Percentiles rank a stretch among this genome's conserved stretches.
phyloP scores from a whole-genome alignment of 2,113 vertebrate genomes.

The Oreochromis niloticus region DNA sequence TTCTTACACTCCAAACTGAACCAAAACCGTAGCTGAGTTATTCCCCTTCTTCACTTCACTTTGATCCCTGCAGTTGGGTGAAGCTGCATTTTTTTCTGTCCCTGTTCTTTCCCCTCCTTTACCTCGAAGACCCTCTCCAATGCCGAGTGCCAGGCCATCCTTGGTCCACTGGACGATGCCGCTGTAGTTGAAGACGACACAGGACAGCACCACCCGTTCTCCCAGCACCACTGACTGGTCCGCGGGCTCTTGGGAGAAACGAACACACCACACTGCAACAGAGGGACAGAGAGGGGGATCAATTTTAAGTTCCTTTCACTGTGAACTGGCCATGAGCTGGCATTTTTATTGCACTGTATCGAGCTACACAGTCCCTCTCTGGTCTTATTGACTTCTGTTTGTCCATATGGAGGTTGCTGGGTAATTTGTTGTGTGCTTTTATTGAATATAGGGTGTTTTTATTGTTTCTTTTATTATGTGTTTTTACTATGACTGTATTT shows the following conservation, averaged over 20 bases:
- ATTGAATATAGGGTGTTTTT: constrained; percentile 28
- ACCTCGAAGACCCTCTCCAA: constrained; percentile 91
- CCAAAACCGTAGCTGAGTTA: constrained; percentile 14
- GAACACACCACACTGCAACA: constrained; percentile 71
- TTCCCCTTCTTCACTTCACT: constrained; percentile 14
- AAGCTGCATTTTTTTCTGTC: background rate
- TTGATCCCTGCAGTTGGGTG: constrained; percentile 19
- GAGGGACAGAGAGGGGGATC: constrained; percentile 14
- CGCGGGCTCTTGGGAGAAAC: constrained; percentile 89
- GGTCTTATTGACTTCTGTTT: constrained; percentile 20
- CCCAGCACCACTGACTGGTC: constrained; percentile 92
- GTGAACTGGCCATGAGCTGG: constrained; percentile 35
- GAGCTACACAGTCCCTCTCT: constrained; percentile 11
- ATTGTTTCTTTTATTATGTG: constrained; percentile 4
- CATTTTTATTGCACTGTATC: constrained; percentile 38
- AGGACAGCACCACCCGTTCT: constrained; percentile 83
- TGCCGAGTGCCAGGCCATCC: constrained; percentile 88
- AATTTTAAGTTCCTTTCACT: constrained; percentile 16
- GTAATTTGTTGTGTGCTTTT: constrained; percentile 37
- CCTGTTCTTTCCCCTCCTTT: constrained; percentile 3
- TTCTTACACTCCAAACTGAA: constrained; percentile 32
- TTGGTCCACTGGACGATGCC: constrained; percentile 98
- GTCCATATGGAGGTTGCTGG: background rate
- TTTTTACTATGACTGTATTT: constrained; percentile 17
- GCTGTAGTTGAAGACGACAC: constrained; percentile 91